Conservation (phyloP, 2,113 vertebrate genomes). For the Chaetops frenatus region DNA sequence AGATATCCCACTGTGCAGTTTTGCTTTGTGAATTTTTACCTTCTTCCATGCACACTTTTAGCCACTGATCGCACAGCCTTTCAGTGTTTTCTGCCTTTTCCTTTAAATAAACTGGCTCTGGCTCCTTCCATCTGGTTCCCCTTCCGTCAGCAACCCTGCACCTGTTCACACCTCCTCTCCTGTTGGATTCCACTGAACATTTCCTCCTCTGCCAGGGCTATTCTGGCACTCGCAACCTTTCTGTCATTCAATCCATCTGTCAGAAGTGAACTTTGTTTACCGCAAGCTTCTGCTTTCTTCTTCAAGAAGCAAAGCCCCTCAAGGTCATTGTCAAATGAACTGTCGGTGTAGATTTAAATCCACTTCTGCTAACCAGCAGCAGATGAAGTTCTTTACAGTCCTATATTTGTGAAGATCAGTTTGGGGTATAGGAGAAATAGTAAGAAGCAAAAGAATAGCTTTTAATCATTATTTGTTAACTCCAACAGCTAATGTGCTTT, state of each 20-base stretch:
- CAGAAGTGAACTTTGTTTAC: constrained; percentile 99
- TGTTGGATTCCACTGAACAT: constrained; percentile 98
- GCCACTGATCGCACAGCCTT: constrained; percentile 83
- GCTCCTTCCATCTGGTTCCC: constrained; percentile 99
- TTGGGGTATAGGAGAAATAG: constrained; percentile 62
- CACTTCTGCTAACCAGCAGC: constrained; percentile 73
- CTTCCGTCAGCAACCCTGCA: constrained; percentile 99
- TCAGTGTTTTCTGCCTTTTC: constrained; percentile 90
- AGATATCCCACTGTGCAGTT: constrained; percentile 82
- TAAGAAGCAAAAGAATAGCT: constrained; percentile 59
- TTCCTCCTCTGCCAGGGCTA: constrained; percentile 98
- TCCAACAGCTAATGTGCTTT: constrained; percentile 54
- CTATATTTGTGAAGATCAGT: constrained; percentile 67
- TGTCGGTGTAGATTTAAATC: constrained; percentile 81
- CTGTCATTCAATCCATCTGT: constrained; percentile 99
- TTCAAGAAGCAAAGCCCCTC: constrained; percentile 96
- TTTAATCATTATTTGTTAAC: constrained; percentile 64
- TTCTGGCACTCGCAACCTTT: constrained; percentile 99
- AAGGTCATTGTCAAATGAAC: constrained; percentile 88
- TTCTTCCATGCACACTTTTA: constrained; percentile 83
- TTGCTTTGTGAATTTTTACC: constrained; percentile 84
- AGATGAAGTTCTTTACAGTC: constrained; percentile 71
- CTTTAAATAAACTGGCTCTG: constrained; percentile 99
- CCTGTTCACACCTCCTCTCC: constrained; percentile 99
- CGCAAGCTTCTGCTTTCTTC: constrained; percentile 98